Evolutionary conservation across 1,140 invertebrate genomes (phyloP), one percentile per base, ranked within the genome.

Genomic region (Harpegnathos saltator): DNA sequence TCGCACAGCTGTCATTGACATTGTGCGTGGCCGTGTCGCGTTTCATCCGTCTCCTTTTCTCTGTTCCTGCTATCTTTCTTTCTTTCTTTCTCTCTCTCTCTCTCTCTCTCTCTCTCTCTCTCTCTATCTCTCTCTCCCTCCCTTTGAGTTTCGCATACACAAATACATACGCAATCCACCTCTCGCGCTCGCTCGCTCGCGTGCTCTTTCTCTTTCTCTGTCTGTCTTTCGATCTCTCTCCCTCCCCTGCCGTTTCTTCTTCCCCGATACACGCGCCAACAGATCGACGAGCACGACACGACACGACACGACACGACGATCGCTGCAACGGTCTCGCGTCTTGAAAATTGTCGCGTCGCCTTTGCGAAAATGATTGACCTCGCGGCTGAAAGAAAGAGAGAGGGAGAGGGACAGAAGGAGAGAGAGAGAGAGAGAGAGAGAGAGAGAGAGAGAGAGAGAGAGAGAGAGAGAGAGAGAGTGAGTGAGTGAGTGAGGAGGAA

Each of bases 1-100:
- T 84, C 68, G 83, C 75, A 90, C 90, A 93, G 90, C 92, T 93
- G 92, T 93, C 92, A 93, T 92, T 93, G 92, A 91, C 92, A 92
- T 91, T 91, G 89, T 82, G 84, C 83, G 85, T 90, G 73, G 84
- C 68, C 80, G 19, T 77, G n/a, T 38, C 22, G 22, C 4, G n/a
- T 19, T 56, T 1, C 15, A 7, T 29, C 11, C 26, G 11, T 44
- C 22, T 69, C 38, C 73, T 26, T 44, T 65, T 48, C 65, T 69
- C 65, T 17, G n/a, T 1, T 24, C 15, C 19, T 17, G 1, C 17
- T 15, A 15, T 50, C 26, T 22, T n/a, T 19, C 26, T 17, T 9
- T 44, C 19, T 38, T 3, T 22, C 63, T 44, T 22, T 1, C 38
- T 15, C 26, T 22, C 62, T 33, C 29, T 50, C 65, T 29, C 11